Evolutionary conservation across 2,888 invertebrate genomes (phyloP).

Genomic region (Drosophila lutescens): DNA sequence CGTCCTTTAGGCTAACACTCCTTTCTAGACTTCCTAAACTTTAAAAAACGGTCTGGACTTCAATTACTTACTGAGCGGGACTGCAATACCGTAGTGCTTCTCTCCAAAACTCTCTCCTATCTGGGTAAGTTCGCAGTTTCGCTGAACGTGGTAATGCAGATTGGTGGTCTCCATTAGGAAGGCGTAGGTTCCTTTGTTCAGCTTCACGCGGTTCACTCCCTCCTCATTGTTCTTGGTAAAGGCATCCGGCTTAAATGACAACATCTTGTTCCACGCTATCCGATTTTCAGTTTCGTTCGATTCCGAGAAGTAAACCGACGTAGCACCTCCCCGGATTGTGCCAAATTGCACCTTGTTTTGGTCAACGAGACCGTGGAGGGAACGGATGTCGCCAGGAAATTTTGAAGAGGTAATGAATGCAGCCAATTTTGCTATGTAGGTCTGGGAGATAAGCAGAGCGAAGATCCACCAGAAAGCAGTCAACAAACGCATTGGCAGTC

Average conservation of each 20-base stretch:
- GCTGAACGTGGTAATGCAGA: slow-evolving; percentile 94
- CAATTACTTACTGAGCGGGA: slow-evolving; percentile 89
- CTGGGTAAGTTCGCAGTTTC: slow-evolving; percentile 92
- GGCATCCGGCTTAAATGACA: slow-evolving; percentile 90
- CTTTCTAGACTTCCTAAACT: too few relatives aligned
- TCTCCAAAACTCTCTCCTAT: slow-evolving; percentile 92
- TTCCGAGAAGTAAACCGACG: slow-evolving; percentile 94
- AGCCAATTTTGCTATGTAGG: slow-evolving; percentile 97
- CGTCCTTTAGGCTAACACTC: too few relatives aligned
- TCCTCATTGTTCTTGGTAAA: slow-evolving; percentile 92
- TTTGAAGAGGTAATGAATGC: slow-evolving; percentile 95
- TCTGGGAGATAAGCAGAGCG: slow-evolving; percentile 91
- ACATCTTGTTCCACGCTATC: slow-evolving; percentile 96
- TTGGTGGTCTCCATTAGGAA: slow-evolving; percentile 98
- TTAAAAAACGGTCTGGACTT: too few relatives aligned
- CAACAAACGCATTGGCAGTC: slow-evolving; percentile 90
- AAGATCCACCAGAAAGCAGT: slow-evolving; percentile 94
- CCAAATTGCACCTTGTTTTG: slow-evolving; percentile 98
- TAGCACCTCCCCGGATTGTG: slow-evolving; percentile 93
- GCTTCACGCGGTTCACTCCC: slow-evolving; percentile 92
- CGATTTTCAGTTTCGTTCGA: slow-evolving; percentile 94
- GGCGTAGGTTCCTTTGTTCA: slow-evolving; percentile 91
- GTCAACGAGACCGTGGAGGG: slow-evolving; percentile 94
- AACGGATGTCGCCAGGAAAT: slow-evolving; percentile 94
- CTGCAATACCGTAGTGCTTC: slow-evolving; percentile 97